A percentile compares a stretch with the other conserved stretches of the same genome.
These are phyloP conservation scores for Atopsyche davidsoni DNA, from an alignment of 1,140 invertebrate genomes.

Conservation along the genomic window DNA sequence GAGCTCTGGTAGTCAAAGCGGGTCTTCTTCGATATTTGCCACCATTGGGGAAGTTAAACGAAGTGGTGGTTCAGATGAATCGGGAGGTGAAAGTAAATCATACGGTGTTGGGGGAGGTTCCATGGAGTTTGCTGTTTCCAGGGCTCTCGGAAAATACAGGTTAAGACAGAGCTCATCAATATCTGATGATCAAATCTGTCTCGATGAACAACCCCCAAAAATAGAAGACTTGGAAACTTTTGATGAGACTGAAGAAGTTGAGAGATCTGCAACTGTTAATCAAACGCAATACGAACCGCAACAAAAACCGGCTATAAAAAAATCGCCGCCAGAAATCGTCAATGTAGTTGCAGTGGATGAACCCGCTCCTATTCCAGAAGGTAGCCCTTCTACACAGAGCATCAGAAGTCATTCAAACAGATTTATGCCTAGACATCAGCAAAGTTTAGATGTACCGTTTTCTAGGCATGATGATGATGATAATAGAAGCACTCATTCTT, in stretches of 20 bases:
- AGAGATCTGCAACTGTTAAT: no score
- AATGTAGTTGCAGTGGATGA: constrained; percentile 41
- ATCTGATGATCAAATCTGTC: constrained; percentile 55
- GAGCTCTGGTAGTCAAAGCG: constrained; percentile 53
- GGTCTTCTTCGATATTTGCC: constrained; percentile 59
- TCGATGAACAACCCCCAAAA: constrained; percentile 47
- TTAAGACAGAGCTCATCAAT: constrained; percentile 65
- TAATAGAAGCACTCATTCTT: constrained; percentile 77
- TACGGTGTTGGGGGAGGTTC: constrained; percentile 41
- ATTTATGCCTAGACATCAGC: constrained; percentile 63
- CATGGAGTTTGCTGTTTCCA: constrained; percentile 77
- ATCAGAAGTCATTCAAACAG: constrained; percentile 50
- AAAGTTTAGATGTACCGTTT: constrained; percentile 73
- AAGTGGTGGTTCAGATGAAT: constrained; percentile 51
- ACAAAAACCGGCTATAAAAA: constrained; percentile 36
- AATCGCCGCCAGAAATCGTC: constrained; percentile 42
- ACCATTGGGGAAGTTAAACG: constrained; percentile 68
- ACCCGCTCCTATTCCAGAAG: constrained; percentile 47
- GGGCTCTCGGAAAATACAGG: constrained; percentile 75
- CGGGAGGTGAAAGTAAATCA: constrained; percentile 53
- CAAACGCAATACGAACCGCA: constrained; percentile 31
- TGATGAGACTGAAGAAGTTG: constrained; percentile 40
- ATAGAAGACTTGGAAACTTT: constrained; percentile 38
- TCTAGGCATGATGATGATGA: constrained; percentile 74
- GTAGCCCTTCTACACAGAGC: constrained; percentile 59